Percentiles rank a stretch among this genome's conserved stretches.
phyloP scores from a whole-genome alignment of 2,797 vertebrate genomes.

The Enteromius trimaculatus region DNA sequence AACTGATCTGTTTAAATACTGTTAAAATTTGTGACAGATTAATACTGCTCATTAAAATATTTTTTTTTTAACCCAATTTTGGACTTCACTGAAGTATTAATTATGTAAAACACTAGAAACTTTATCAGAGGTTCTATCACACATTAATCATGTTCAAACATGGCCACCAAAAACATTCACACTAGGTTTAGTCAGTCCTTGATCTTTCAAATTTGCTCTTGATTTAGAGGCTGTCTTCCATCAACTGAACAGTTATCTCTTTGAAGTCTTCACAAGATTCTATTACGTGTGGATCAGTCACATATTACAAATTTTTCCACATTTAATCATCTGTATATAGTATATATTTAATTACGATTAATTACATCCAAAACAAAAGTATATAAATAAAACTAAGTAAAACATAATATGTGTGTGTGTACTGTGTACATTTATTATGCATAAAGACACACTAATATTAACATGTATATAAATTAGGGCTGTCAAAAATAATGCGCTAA shows the following conservation, averaged over 20 bases:
- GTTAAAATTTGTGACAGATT: not conserved
- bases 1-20: not conserved
- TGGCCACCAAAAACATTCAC: constrained; percentile 29
- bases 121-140: constrained; percentile 32
- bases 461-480: too few relatives aligned
- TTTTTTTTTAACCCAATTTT: not conserved
- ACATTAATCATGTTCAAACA: constrained; percentile 52
- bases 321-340: not conserved
- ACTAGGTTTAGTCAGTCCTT: constrained; percentile 19
- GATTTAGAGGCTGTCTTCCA: constrained; percentile 45
- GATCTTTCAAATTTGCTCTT: constrained; percentile 53
- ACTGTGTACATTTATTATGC: too few relatives aligned
- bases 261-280: constrained; percentile 14
- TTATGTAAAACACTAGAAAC: not conserved
- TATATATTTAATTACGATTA: not conserved
- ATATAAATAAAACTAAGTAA: too few relatives aligned
- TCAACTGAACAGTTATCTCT: constrained; percentile 41
- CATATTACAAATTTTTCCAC: not conserved
- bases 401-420: too few relatives aligned
- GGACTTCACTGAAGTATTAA: not conserved
- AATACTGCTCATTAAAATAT: not conserved
- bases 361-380: too few relatives aligned
- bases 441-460: too few relatives aligned
- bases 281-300: constrained; percentile 19
- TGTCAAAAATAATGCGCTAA: too few relatives aligned